phyloP scores from a whole-genome alignment of 2,888 invertebrate genomes.

The Halictus ligatus region DNA sequence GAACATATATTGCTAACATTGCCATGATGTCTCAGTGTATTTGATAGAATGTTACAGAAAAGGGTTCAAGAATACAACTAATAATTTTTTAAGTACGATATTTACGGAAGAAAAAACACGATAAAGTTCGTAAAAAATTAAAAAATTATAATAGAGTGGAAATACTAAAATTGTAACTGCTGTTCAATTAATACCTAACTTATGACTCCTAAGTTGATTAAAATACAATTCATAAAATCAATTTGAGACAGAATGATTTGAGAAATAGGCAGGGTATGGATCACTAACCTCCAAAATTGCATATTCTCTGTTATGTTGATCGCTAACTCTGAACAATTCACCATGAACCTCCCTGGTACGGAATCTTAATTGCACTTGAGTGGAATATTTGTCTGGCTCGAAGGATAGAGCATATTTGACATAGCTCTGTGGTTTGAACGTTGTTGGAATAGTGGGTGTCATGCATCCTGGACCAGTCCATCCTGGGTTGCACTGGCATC shows the following conservation, averaged over 20 bases:
- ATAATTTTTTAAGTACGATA: too few species aligned
- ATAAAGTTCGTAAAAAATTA: background rate
- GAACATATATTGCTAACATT: too few species aligned
- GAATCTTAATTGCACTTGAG: conserved; percentile 96
- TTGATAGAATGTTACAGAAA: too few species aligned
- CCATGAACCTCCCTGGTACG: conserved; percentile 97
- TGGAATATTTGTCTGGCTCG: conserved; percentile 96
- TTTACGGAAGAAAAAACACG: too few species aligned
- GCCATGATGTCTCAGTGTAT: too few species aligned
- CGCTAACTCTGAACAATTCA: conserved; percentile 96
- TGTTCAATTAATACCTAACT: background rate
- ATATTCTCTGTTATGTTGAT: conserved; percentile 97
- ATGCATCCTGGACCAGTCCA: conserved; percentile 97
- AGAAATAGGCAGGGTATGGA: background rate
- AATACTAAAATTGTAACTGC: background rate
- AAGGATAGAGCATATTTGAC: conserved; percentile 98
- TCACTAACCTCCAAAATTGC: conserved; percentile 91
- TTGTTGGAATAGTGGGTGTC: conserved; percentile 94
- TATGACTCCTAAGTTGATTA: background rate
- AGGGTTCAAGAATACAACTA: too few species aligned
- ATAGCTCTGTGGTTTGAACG: conserved; percentile 96
- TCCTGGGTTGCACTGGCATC: conserved; percentile 97
- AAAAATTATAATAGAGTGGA: background rate
- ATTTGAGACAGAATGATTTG: background rate
- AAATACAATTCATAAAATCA: background rate